Conservation (phyloP, 2,888 invertebrate species). For the Ornithoptera priamus region DNA sequence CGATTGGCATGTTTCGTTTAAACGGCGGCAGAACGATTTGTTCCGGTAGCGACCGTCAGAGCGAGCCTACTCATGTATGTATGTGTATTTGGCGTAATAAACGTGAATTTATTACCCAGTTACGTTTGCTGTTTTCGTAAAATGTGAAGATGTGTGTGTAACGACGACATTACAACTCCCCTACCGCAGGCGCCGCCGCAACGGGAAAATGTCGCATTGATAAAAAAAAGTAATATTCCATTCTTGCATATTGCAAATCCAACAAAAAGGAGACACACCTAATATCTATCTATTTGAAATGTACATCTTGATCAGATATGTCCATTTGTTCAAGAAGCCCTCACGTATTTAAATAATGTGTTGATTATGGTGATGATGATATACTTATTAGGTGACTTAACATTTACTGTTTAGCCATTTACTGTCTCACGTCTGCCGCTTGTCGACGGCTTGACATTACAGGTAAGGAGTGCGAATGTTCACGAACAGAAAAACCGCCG, state of each 20-base stretch:
- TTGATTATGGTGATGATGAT: neutral
- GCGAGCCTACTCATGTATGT: conserved; percentile 48
- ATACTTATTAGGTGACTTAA: neutral
- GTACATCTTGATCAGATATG: neutral
- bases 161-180: conserved; percentile 61
- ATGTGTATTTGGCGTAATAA: conserved; percentile 71
- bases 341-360: neutral
- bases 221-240: neutral
- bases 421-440: conserved; percentile 12
- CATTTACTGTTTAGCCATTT: neutral
- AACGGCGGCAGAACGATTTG: conserved; percentile 64
- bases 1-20: conserved; percentile 56
- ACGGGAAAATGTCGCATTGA: neutral
- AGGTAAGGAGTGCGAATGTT: conserved; percentile 67
- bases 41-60: conserved; percentile 65
- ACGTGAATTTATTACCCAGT: conserved; percentile 75
- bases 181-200: conserved; percentile 38
- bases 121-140: conserved; percentile 76
- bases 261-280: no score
- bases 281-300: no score
- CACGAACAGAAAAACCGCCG: conserved; percentile 52
- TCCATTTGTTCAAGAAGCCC: neutral
- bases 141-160: conserved; percentile 68
- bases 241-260: neutral
- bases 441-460: conserved; percentile 47